A percentile compares a stretch with the other conserved stretches of the same genome.
phyloP scores from a whole-genome alignment of 2,797 vertebrate species.

The Salarias fasciatus region DNA sequence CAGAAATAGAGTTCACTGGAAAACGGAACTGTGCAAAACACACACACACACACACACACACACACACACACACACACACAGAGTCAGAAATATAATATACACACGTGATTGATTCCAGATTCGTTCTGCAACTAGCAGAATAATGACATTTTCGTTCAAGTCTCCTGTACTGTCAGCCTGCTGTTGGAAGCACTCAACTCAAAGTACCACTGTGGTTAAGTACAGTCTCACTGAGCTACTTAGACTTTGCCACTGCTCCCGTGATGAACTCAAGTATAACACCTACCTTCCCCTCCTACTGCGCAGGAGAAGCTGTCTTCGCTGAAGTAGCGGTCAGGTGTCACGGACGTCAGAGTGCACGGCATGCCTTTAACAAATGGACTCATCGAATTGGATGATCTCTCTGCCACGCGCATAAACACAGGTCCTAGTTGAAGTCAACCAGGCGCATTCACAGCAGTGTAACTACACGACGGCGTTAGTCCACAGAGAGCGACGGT shows the following conservation, averaged over 20 bases:
- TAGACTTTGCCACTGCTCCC: slow-evolving; percentile 17
- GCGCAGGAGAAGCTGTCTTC: slow-evolving; percentile 11
- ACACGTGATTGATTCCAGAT: neutral
- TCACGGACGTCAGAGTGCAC: slow-evolving; percentile 2
- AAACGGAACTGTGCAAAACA: slow-evolving; percentile 1
- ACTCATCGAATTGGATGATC: slow-evolving; percentile 10
- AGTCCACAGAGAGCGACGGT: slow-evolving; percentile 28
- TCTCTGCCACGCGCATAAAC: neutral
- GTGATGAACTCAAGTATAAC: slow-evolving; percentile 19
- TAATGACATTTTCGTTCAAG: slow-evolving; percentile 6
- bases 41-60: neutral
- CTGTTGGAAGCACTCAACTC: slow-evolving; percentile 2
- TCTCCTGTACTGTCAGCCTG: neutral
- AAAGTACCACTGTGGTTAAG: slow-evolving; percentile 5
- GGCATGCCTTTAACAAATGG: slow-evolving; percentile 19
- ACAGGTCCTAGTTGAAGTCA: slow-evolving; percentile 8
- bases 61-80: neutral
- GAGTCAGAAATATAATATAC: neutral
- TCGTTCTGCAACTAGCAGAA: neutral
- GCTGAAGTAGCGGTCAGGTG: slow-evolving; percentile 10
- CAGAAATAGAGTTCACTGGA: slow-evolving; percentile 38
- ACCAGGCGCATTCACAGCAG: slow-evolving; percentile 18
- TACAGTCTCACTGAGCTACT: slow-evolving; percentile 11
- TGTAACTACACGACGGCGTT: slow-evolving; percentile 25
- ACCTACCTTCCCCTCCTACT: neutral